Conservation (phyloP, 2,797 vertebrate genomes). For the Coregonus suidteri region DNA sequence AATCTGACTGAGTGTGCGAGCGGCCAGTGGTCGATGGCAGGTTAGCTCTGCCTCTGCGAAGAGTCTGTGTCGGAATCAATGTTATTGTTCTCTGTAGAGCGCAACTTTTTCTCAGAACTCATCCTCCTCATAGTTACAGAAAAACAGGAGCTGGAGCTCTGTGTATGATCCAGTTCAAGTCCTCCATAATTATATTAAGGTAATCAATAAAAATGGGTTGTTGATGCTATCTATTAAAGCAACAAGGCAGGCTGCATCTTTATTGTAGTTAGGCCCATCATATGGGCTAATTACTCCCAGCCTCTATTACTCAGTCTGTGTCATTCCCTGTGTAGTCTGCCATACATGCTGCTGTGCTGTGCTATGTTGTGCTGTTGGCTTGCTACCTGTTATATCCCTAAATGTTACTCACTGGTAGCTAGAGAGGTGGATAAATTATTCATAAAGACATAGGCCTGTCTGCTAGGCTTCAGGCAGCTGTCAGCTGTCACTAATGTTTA, state of each 20-base stretch:
- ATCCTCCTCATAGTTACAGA: constrained; percentile 65
- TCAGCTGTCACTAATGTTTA: constrained; percentile 70
- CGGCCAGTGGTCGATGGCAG: constrained; percentile 63
- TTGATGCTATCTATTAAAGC: constrained; percentile 17
- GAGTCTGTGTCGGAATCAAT: constrained; percentile 68
- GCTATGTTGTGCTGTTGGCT: neutral
- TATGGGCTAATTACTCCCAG: constrained; percentile 12
- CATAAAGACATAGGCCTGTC: constrained; percentile 53
- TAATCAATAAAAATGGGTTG: constrained; percentile 48
- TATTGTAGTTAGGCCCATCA: constrained; percentile 17
- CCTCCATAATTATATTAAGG: constrained; percentile 39
- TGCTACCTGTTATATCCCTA: constrained; percentile 46
- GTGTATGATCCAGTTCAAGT: constrained; percentile 49
- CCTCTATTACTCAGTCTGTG: neutral
- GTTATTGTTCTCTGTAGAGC: constrained; percentile 63
- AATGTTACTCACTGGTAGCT: constrained; percentile 56
- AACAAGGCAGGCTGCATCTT: constrained; percentile 40
- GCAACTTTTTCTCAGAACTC: constrained; percentile 57
- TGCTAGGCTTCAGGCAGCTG: constrained; percentile 59
- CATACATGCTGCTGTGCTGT: neutral
- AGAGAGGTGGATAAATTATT: constrained; percentile 61
- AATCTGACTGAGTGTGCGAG: constrained; percentile 74
- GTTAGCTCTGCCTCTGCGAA: constrained; percentile 67
- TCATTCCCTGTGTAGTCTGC: neutral
- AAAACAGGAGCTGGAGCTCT: constrained; percentile 60